These are phyloP conservation scores for Myotis vivesi DNA, from an alignment of 2,797 vertebrate genomes.

Conservation along the genomic window DNA sequence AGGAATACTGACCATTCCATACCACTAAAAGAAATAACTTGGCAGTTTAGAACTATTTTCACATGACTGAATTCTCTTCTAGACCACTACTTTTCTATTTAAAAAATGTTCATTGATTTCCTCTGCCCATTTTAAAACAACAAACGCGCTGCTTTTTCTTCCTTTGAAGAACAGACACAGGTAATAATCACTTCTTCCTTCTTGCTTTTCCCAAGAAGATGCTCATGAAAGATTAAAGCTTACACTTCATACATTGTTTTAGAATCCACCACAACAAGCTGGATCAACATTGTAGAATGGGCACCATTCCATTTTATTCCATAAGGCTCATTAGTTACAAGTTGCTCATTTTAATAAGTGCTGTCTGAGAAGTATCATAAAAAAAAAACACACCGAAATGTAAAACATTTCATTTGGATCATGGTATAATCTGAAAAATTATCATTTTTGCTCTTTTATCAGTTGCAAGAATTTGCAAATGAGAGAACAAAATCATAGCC, in stretches of 20 bases:
- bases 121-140: background rate
- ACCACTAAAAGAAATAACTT: background rate
- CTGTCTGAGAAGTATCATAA: background rate
- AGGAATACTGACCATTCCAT: conserved; percentile 49
- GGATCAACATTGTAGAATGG: background rate
- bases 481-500: background rate
- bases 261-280: background rate
- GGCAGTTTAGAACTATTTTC: conserved; percentile 45
- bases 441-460: background rate
- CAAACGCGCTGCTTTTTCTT: background rate
- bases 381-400: background rate
- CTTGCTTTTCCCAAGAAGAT: conserved; percentile 40
- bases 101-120: conserved; percentile 58
- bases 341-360: background rate
- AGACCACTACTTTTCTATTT: conserved; percentile 10
- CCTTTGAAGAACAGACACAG: background rate
- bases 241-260: background rate
- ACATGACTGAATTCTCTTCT: conserved; percentile 43
- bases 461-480: background rate
- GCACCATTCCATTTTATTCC: background rate
- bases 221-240: background rate
- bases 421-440: background rate
- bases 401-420: conserved; percentile 31
- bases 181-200: conserved; percentile 21
- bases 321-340: conserved; percentile 14